phyloP scores from a whole-genome alignment of 2,797 vertebrate species.

The Falco naumanni region DNA sequence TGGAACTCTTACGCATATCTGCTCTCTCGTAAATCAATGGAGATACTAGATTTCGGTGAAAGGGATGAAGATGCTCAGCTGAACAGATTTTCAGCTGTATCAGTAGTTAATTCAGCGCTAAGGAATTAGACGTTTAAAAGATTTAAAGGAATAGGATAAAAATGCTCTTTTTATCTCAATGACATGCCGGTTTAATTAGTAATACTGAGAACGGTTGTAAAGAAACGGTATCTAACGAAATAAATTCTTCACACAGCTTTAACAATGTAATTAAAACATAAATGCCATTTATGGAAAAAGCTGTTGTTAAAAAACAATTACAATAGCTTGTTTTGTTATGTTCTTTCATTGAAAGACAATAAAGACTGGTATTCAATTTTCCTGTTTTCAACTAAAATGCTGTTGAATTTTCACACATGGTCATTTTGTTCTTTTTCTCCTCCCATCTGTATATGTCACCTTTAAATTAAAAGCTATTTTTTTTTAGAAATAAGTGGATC shows the following conservation, averaged over 20 bases:
- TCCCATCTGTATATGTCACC: slow-evolving; percentile 46
- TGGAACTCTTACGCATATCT: neutral
- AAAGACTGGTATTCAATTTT: neutral
- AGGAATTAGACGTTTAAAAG: neutral
- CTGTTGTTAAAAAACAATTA: neutral
- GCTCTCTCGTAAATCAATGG: neutral
- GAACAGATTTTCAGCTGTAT: neutral
- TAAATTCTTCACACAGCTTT: neutral
- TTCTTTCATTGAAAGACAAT: slow-evolving; percentile 36
- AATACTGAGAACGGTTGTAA: neutral
- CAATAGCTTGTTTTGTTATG: slow-evolving; percentile 17
- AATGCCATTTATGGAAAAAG: slow-evolving; percentile 18
- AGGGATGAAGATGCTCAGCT: neutral
- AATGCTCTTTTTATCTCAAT: neutral
- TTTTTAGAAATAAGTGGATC: slow-evolving; percentile 46
- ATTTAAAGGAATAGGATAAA: neutral
- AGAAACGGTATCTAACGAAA: neutral
- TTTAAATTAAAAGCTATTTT: slow-evolving; percentile 49
- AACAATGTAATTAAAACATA: slow-evolving; percentile 38
- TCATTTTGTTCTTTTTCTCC: slow-evolving; percentile 45
- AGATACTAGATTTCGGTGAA: neutral
- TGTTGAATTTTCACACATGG: slow-evolving; percentile 39
- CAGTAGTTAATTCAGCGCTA: neutral
- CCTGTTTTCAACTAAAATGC: slow-evolving; percentile 25
- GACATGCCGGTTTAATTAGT: neutral